Base-by-base conservation (phyloP, 2,797 vertebrate species). In the Acanthurus lineatus region DNA sequence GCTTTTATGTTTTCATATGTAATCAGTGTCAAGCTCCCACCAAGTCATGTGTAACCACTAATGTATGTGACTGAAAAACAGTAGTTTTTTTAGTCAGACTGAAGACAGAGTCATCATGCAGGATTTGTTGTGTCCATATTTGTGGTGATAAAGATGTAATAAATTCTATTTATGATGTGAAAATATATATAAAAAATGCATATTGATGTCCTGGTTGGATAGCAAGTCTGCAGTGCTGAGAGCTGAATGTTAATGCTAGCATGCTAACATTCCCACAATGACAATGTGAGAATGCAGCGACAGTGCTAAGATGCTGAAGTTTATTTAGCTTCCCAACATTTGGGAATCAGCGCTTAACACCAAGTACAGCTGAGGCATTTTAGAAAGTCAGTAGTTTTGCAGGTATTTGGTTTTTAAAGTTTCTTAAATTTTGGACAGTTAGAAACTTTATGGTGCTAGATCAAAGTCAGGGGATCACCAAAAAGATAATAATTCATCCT, bases 1-100 rank as follows among this genome's bases (percentile, higher is more conserved):
- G 61, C 62, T 25, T 77, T 73, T 73, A 32, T 32, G 54, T 84
- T 76, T 49, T 58, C 14, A 28, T 16, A 5, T 22, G 49, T 49
- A 58, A 22, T 71, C 68, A 47, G 79, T 42, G 15, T 59, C 53
- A 16, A 47, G 69, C 2, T 72, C 4, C 1, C 42, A n/a, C 4
- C 10, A 28, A 44, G 38, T 16, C 15, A 12, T 48, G 11, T 25
- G 20, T 17, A 51, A 74, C 10, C n/a, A 44, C 25, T 16, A 19
- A n/a, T 75, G 48, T 9, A 4, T 45, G 38, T 69, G 44, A 59
- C 7, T 40, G 48, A 47, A 19, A 19, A 63, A 17, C 16, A 8
- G 15, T 14, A 10, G 10, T n/a, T 32, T 10, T 57, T 56, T 5
- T 25, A 28, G 14, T 3, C 11, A 1, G 32, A 14, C 58, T 14